phyloP scores from a whole-genome alignment of 1,140 invertebrate species.

The Marisa cornuarietis region DNA sequence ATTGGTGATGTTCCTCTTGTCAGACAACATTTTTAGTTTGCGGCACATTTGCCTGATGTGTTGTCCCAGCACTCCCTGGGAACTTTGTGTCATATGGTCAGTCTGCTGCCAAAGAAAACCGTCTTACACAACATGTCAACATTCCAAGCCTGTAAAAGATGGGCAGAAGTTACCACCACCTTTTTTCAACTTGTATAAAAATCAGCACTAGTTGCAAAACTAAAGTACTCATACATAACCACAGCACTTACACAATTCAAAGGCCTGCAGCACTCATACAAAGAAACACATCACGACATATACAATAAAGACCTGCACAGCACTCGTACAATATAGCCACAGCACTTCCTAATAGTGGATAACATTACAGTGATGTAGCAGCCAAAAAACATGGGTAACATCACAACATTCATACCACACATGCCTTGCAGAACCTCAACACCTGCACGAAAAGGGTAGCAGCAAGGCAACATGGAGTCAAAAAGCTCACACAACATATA shows the following conservation, averaged over 20 bases:
- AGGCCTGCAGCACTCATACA: not conserved
- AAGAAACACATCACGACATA: not conserved
- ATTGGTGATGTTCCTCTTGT: not conserved
- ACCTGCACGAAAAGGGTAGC: no score
- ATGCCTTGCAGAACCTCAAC: no score
- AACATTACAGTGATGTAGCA: no score
- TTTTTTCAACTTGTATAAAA: not conserved
- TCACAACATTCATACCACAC: no score
- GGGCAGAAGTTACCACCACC: not conserved
- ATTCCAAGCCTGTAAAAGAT: not conserved
- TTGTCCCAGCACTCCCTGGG: not conserved
- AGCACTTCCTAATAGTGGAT: no score
- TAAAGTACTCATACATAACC: not conserved
- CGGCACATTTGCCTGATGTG: conserved; percentile 10
- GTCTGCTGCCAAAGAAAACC: not conserved
- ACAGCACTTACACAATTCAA: not conserved
- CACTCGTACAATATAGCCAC: no score
- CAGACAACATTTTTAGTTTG: not conserved
- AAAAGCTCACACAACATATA: no score
- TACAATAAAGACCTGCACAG: no score
- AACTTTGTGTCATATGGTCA: not conserved
- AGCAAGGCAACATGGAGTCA: no score
- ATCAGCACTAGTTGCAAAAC: not conserved
- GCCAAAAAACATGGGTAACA: no score
- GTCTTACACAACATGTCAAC: not conserved